These are phyloP conservation scores for Papio anubis DNA, from an alignment of 2,113 vertebrate genomes.

Conservation along the genomic window DNA sequence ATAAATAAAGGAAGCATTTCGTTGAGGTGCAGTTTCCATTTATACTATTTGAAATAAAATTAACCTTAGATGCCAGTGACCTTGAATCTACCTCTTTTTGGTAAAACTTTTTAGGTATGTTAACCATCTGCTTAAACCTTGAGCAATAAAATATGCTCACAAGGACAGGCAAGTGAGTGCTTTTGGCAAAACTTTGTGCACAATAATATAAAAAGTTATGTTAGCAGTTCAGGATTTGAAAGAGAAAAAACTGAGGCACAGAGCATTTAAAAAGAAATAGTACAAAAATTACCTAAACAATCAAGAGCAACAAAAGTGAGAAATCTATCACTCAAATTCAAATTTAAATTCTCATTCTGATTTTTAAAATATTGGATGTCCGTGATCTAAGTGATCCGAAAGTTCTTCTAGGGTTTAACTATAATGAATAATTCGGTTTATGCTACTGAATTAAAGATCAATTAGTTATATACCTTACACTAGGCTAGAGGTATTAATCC, in stretches of 20 bases:
- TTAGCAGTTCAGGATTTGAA: neutral
- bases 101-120: neutral
- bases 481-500: neutral
- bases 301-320: neutral
- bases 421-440: slow-evolving; percentile 21
- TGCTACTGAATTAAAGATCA: neutral
- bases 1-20: neutral
- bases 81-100: neutral
- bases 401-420: neutral
- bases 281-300: neutral
- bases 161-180: neutral
- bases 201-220: neutral
- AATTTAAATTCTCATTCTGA: neutral
- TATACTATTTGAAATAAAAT: neutral
- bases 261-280: neutral
- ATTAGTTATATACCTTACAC: neutral
- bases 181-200: neutral
- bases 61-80: neutral
- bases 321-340: neutral
- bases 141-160: neutral
- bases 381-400: neutral
- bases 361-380: neutral
- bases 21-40: neutral
- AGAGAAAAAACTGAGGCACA: neutral
- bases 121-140: neutral